Conservation (phyloP, 1,140 invertebrate species). For the Periplaneta americana region DNA sequence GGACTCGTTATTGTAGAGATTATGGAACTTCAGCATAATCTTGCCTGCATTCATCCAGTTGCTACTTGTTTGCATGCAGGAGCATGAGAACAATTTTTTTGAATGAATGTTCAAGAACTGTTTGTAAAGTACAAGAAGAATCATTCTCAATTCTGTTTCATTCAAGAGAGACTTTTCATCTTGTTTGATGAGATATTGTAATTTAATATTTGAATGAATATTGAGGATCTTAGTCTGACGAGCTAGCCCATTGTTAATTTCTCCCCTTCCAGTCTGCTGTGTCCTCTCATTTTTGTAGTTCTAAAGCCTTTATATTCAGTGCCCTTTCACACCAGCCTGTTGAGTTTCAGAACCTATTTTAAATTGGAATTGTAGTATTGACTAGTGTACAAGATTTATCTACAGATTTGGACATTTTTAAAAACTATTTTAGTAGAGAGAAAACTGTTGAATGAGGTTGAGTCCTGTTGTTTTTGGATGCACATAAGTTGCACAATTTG, state of each 20-base stretch:
- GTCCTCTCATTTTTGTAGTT: background rate
- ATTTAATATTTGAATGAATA: slow-evolving; percentile 13
- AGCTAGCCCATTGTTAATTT: background rate
- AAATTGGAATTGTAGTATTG: background rate
- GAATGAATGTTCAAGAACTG: slow-evolving; percentile 2
- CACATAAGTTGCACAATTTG: background rate
- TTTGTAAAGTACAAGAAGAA: slow-evolving; percentile 5
- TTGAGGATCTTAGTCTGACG: background rate
- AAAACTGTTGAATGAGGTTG: background rate
- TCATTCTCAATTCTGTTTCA: background rate
- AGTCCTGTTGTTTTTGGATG: background rate
- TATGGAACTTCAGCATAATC: background rate
- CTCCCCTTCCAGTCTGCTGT: background rate
- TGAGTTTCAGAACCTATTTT: background rate
- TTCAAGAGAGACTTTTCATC: background rate
- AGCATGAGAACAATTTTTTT: background rate
- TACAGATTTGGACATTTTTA: background rate
- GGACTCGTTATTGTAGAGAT: background rate
- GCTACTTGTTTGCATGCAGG: background rate
- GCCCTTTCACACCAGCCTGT: background rate
- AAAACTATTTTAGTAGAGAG: background rate
- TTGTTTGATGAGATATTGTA: slow-evolving; percentile 7
- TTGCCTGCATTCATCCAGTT: background rate
- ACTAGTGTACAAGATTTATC: background rate
- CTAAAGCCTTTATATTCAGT: background rate